Evolutionary conservation across 1,140 invertebrate species (phyloP), one percentile per base, ranked within the genome.

Genomic region (Drosophila pallidifrons): DNA sequence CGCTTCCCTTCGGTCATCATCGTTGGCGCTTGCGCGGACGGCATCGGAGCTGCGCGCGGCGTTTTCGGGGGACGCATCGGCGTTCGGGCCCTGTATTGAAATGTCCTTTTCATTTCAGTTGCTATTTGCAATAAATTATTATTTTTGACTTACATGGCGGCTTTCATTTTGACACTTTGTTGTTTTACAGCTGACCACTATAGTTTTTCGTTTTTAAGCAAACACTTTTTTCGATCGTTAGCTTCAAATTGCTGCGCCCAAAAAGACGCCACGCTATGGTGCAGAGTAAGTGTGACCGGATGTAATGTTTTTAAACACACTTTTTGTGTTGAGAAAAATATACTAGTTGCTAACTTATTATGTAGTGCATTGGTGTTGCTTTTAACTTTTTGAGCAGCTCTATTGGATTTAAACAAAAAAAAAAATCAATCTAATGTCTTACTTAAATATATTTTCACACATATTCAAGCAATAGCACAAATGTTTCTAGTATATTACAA

Each of bases 41-140:
- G 75, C 32, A 38, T 32, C 16, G 65, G 81, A 52, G 59, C 61
- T 32, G 45, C 13, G 11, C 77, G 75, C 3, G 79, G 79, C 1
- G 79, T 86, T 61, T 90, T 90, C 10, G 74, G 70, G 16, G 89
- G 83, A 70, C 89, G 90, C 67, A 79, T 30, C 69, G 88, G 92
- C 81, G 80, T 87, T 7, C 92, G 91, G 57, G 92, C 80, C 60
- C 93, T 92, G 82, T n/a, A 28, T 52, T 16, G 15, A 38, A 16
- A 6, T 32, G 4, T 0, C 25, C 47, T 49, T 28, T 25, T 51
- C 15, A 49, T n/a, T 59, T 30, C 11, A 25, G 49, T n/a, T 35
- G 1, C 45, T 38, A 46, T 67, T 25, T 30, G 0, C 16, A 5
- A 7, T 8, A 2, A 25, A 20, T 47, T 28, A 28, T 28, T 47